Conservation (phyloP, 2,888 invertebrate genomes). For the Theretra japonica region DNA sequence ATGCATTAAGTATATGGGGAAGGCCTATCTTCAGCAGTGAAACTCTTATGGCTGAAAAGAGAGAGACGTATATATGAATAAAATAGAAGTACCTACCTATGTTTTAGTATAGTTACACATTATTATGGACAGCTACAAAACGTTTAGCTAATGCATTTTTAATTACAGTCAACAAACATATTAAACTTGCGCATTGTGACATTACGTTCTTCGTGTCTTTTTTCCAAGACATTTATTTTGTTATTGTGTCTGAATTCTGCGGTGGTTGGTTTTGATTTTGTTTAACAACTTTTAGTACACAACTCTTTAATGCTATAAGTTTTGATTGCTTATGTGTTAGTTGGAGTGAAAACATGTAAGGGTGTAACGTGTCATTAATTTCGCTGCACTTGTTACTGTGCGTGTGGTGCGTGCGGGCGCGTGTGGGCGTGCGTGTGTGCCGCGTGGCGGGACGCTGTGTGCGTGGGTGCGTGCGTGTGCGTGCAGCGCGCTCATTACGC, state of each 20-base stretch:
- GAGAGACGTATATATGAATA: too few relatives aligned
- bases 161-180: background rate
- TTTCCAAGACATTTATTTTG: background rate
- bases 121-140: background rate
- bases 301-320: slow-evolving; percentile 20
- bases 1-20: too few relatives aligned
- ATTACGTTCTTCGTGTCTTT: background rate
- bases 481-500: slow-evolving; percentile 70
- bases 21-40: too few relatives aligned
- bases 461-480: slow-evolving; percentile 52
- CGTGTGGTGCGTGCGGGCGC: slow-evolving; percentile 50
- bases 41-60: too few relatives aligned
- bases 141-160: slow-evolving; percentile 1
- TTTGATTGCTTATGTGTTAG: slow-evolving; percentile 30
- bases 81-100: too few relatives aligned
- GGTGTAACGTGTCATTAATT: slow-evolving; percentile 67
- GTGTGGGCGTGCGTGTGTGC: slow-evolving; percentile 54
- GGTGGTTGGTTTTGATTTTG: background rate
- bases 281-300: background rate
- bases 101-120: too few relatives aligned
- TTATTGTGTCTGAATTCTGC: background rate
- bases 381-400: slow-evolving; percentile 68
- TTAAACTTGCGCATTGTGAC: background rate
- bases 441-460: slow-evolving; percentile 41
- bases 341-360: slow-evolving; percentile 35